Conservation (phyloP, 2,888 invertebrate genomes). For the Eustalomyia histrio region DNA sequence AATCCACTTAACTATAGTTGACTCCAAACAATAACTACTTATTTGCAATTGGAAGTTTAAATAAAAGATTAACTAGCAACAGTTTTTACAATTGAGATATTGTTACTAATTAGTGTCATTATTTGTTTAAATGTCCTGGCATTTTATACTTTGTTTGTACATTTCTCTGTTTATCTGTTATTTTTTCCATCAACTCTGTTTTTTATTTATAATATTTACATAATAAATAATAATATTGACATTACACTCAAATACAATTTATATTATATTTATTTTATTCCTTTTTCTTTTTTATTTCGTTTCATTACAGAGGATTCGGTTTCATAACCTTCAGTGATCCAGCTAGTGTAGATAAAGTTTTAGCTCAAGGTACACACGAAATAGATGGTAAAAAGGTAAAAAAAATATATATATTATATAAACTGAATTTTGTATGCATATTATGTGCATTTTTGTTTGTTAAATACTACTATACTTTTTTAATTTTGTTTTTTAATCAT, state of each 20-base stretch:
- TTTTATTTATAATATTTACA: constrained; percentile 45
- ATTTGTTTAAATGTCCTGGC: constrained; percentile 33
- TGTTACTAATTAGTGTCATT: constrained; percentile 22
- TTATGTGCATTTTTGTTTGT: constrained; percentile 18
- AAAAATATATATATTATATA: constrained; percentile 64
- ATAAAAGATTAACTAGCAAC: background rate
- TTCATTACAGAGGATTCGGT: constrained; percentile 95
- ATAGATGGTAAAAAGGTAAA: constrained; percentile 99
- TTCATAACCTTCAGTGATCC: constrained; percentile 99
- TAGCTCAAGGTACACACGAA: constrained; percentile 98
- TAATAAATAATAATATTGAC: constrained; percentile 48
- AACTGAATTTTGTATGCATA: constrained; percentile 35
- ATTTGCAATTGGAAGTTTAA: constrained; percentile 7
- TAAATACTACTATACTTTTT: background rate
- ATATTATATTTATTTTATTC: constrained; percentile 27
- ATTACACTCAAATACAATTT: constrained; percentile 46
- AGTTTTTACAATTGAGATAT: background rate
- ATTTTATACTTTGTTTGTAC: constrained; percentile 33
- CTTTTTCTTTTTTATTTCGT: constrained; percentile 31
- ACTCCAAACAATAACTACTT: background rate
- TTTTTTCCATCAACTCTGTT: constrained; percentile 15
- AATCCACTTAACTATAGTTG: background rate
- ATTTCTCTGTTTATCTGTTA: background rate
- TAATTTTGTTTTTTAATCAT: constrained; percentile 10
- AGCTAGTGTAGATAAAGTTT: constrained; percentile 98